These are phyloP conservation scores for Alligator mississippiensis DNA, from an alignment of 2,113 vertebrate species.

Conservation along the genomic window DNA sequence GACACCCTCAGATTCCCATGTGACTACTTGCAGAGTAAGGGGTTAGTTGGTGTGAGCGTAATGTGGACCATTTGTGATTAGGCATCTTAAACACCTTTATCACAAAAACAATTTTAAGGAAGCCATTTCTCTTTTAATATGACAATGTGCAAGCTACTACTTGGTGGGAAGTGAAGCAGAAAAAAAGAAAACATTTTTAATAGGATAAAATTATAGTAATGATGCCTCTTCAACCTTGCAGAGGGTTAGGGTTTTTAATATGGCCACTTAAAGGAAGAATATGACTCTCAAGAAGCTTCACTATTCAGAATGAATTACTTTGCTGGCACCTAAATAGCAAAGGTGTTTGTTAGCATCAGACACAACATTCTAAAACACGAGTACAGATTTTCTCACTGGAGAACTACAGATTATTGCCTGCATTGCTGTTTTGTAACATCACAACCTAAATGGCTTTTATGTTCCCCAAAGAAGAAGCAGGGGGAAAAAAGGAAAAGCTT, in stretches of 20 bases:
- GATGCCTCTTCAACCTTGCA: slow-evolving; percentile 16
- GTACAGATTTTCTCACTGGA: slow-evolving; percentile 55
- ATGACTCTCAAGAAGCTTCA: slow-evolving; percentile 8
- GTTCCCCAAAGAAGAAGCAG: slow-evolving; percentile 68
- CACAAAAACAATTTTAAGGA: background rate
- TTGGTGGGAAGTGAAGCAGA: background rate
- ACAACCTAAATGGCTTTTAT: slow-evolving; percentile 76
- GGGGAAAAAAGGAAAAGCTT: slow-evolving; percentile 60
- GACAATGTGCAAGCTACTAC: background rate
- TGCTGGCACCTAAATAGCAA: slow-evolving; percentile 21
- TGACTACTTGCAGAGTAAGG: background rate
- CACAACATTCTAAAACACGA: background rate
- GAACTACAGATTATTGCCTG: slow-evolving; percentile 55
- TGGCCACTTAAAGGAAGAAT: slow-evolving; percentile 45
- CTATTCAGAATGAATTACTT: slow-evolving; percentile 36
- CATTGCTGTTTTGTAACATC: slow-evolving; percentile 78
- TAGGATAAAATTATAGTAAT: slow-evolving; percentile 31
- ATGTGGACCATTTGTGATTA: background rate
- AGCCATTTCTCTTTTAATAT: background rate
- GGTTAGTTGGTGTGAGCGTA: background rate
- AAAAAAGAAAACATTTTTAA: slow-evolving; percentile 36
- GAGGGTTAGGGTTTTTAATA: slow-evolving; percentile 35
- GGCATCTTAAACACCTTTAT: background rate
- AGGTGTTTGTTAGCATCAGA: slow-evolving; percentile 46
- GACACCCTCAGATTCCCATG: background rate